Conservation (phyloP, 2,113 vertebrate genomes). For the Cardinalis cardinalis region DNA sequence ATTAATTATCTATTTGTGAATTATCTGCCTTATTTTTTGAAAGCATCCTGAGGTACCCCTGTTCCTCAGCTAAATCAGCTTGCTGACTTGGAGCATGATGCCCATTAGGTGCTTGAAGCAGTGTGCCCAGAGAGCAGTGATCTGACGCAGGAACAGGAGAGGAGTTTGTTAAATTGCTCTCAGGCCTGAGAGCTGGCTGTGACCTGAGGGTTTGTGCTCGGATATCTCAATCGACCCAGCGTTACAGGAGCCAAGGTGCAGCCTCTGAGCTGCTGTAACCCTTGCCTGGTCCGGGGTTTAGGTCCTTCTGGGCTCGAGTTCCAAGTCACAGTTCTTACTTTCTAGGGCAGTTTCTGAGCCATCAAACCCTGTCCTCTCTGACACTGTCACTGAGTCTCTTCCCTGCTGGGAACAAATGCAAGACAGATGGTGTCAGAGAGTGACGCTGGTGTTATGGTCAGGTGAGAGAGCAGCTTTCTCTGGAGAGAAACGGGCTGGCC, state of each 20-base stretch:
- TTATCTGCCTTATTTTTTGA: background rate
- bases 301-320: background rate
- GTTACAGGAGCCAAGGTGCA: accelerated
- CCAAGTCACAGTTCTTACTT: background rate
- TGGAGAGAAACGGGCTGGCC: background rate
- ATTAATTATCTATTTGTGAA: background rate
- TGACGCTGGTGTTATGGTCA: background rate
- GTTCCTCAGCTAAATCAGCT: background rate
- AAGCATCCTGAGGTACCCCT: background rate
- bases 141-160: background rate
- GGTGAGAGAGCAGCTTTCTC: background rate
- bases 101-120: background rate
- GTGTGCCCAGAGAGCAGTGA: background rate
- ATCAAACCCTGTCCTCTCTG: background rate
- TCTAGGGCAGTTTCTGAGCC: background rate
- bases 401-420: background rate
- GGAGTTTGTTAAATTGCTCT: background rate
- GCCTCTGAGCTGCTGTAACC: background rate
- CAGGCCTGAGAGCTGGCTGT: background rate
- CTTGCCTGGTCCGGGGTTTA: background rate
- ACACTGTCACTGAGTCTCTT: background rate
- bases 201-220: background rate
- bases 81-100: background rate
- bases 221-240: accelerated
- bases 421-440: background rate